Evolutionary conservation across 2,113 vertebrate genomes (phyloP).

Genomic region (Tetrax tetrax): DNA sequence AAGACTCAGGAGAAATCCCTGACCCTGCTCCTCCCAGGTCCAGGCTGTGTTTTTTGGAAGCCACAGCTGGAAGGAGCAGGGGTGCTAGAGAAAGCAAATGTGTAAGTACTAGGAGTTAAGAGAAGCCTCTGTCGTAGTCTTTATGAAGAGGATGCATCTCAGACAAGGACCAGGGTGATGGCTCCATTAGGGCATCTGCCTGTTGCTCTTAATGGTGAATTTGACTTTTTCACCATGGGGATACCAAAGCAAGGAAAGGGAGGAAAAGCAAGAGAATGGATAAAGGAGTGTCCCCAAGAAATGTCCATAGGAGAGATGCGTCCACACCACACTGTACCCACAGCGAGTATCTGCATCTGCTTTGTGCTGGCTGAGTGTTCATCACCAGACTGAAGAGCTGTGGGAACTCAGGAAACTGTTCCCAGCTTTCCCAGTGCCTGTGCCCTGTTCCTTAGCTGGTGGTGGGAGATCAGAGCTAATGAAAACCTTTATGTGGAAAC

Average conservation of each 20-base stretch:
- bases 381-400: background rate
- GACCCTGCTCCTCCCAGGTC: background rate
- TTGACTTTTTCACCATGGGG: background rate
- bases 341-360: background rate
- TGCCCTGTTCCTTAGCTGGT: background rate
- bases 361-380: background rate
- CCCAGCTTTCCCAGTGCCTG: background rate
- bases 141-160: background rate
- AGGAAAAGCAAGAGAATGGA: background rate
- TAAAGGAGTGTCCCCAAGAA: background rate
- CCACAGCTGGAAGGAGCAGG: background rate
- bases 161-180: background rate
- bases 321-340: background rate
- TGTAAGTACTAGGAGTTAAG: background rate
- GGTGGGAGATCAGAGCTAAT: background rate
- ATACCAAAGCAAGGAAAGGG: background rate
- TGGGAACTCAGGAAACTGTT: background rate
- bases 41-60: background rate
- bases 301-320: background rate
- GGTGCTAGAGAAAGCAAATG: background rate
- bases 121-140: background rate
- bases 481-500: conserved; percentile 33
- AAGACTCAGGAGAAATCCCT: background rate
- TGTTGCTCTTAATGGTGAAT: background rate
- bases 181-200: background rate